phyloP scores from a whole-genome alignment of 2,113 vertebrate species.

The Chunga burmeisteri region DNA sequence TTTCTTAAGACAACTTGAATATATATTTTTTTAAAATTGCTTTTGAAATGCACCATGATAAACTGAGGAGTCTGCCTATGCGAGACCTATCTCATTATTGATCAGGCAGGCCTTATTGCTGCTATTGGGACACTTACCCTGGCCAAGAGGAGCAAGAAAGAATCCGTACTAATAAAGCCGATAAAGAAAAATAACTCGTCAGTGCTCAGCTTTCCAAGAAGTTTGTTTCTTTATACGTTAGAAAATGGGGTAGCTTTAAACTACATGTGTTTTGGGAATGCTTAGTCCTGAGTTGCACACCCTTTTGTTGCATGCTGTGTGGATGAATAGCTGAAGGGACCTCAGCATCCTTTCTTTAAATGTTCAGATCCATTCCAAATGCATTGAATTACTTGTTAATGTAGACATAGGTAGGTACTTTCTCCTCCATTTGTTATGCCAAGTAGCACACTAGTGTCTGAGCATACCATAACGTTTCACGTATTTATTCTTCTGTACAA shows the following conservation, averaged over 20 bases:
- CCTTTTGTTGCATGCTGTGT: background rate
- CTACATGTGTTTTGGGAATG: background rate
- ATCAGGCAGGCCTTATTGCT: accelerated
- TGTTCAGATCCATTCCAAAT: background rate
- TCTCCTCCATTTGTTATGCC: background rate
- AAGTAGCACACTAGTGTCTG: background rate
- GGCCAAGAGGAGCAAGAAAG: background rate
- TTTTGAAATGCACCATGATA: background rate
- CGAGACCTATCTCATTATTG: background rate
- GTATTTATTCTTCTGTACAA: background rate
- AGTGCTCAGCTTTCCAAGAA: background rate
- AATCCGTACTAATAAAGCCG: accelerated
- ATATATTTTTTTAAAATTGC: background rate
- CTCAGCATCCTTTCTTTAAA: background rate
- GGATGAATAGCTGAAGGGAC: background rate
- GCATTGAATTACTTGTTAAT: background rate
- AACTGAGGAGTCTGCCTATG: background rate
- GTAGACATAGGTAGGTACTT: background rate
- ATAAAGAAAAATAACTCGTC: background rate
- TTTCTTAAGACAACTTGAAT: background rate
- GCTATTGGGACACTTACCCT: background rate
- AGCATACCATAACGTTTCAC: background rate
- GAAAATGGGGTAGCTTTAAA: background rate
- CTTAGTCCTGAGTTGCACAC: background rate
- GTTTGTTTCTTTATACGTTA: accelerated